Evolutionary conservation across 2,113 vertebrate species (phyloP), one percentile per base, ranked within the genome.

Genomic region (Stomatorhinus ivindoensis): DNA sequence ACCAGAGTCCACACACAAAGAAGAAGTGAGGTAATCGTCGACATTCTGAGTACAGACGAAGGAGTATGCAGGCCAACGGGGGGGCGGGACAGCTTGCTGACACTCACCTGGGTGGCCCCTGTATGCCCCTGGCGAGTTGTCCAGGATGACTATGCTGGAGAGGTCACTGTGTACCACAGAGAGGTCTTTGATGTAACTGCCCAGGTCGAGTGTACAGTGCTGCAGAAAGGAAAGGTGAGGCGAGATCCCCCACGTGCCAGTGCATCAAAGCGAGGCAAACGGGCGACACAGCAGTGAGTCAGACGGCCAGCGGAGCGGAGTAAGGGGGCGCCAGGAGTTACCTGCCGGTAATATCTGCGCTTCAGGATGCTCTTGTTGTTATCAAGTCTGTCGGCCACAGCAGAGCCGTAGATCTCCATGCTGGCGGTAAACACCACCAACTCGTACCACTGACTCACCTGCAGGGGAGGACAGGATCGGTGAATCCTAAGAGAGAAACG

Each of bases 171-270:
- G 98, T 91, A 98, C 97, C 86, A 98, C 97, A 35, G 97, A 97
- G 89, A 99, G 95, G 92, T 98, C 97, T 96, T 99, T 99, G 94
- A 98, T 97, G 96, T 99, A 98, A 96, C 97, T 98, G 95, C 97
- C 98, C 96, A 98, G 94, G 94, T 99, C 97, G 96, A 99, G 95
- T 90, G 97, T 98, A 94, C 97, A 98, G 93, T 99, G 97, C 98
- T 99, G 94, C 69, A 50, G 91, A 80, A 88, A 90, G 21, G 73
- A 58, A 87, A 24, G 53, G 50, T 42, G 73, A 24, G 53, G 50
- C 31, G 73, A 53, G 19, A 90, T 0, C 50, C 6, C 39, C 3
- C 10, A 50, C 4, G 2, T 50, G n/a, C 9, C 85, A 6, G 84
- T 39, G 46, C 21, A 11, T n/a, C 50, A 39, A 15, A n/a, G 10